Conservation (phyloP, 2,113 vertebrate genomes). For the Heterotis niloticus region DNA sequence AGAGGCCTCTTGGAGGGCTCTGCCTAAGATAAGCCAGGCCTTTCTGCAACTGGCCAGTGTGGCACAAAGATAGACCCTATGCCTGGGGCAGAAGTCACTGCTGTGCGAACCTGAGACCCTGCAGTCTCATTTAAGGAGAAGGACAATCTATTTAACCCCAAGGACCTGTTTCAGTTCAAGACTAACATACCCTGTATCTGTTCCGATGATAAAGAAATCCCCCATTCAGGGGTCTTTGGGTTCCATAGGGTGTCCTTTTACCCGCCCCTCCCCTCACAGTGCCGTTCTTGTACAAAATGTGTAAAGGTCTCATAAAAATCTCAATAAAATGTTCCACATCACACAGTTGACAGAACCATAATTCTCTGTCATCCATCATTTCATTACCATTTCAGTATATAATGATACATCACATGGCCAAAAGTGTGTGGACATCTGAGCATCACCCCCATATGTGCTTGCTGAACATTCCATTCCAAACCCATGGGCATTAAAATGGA, state of each 20-base stretch:
- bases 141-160: constrained; percentile 33
- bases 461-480: no score
- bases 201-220: not conserved
- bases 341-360: no score
- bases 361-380: no score
- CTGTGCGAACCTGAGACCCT: constrained; percentile 44
- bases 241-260: not conserved
- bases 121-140: constrained; percentile 36
- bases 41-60: constrained; percentile 45
- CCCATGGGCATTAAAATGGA: no score
- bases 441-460: no score
- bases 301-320: no score
- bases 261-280: no score
- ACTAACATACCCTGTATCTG: not conserved
- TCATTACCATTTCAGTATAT: no score
- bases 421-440: no score
- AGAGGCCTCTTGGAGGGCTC: constrained; percentile 54
- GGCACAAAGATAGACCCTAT: constrained; percentile 54
- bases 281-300: no score
- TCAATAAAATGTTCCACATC: no score
- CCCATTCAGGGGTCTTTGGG: not conserved
- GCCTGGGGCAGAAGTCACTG: constrained; percentile 42
- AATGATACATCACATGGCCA: no score
- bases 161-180: constrained; percentile 6
- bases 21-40: constrained; percentile 57